Evolutionary conservation across 2,113 vertebrate genomes (phyloP).

Genomic region (Phasianus colchicus): DNA sequence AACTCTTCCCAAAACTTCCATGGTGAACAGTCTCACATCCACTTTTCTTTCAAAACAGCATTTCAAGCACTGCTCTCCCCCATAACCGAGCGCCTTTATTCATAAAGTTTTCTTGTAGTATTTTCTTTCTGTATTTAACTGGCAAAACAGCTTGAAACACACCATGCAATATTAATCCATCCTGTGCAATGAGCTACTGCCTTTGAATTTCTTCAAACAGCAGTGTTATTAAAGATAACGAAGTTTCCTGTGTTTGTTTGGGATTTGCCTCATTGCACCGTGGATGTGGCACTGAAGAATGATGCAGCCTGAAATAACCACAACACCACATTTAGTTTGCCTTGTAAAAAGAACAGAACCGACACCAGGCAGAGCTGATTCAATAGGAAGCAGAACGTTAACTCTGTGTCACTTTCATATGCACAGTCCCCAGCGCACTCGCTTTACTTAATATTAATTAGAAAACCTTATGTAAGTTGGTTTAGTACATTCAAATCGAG

Average conservation of each 20-base stretch:
- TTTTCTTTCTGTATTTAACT: background rate
- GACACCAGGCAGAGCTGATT: background rate
- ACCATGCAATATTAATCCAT: background rate
- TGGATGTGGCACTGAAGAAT: background rate
- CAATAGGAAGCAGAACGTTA: conserved; percentile 7
- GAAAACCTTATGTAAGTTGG: conserved; percentile 47
- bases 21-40: background rate
- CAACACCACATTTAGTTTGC: background rate
- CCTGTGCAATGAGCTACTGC: background rate
- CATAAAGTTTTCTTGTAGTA: background rate
- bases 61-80: background rate
- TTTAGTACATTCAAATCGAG: conserved; percentile 53
- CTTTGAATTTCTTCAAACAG: background rate
- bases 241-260: background rate
- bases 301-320: background rate
- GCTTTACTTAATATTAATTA: conserved; percentile 24
- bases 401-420: background rate
- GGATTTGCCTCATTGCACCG: background rate
- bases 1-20: background rate
- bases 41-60: background rate
- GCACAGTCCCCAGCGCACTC: background rate
- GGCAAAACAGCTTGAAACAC: background rate
- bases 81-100: background rate
- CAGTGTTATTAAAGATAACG: background rate
- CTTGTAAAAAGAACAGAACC: background rate